Evolutionary conservation across 2,113 vertebrate species (phyloP).

Genomic region (Callopanchax toddi): DNA sequence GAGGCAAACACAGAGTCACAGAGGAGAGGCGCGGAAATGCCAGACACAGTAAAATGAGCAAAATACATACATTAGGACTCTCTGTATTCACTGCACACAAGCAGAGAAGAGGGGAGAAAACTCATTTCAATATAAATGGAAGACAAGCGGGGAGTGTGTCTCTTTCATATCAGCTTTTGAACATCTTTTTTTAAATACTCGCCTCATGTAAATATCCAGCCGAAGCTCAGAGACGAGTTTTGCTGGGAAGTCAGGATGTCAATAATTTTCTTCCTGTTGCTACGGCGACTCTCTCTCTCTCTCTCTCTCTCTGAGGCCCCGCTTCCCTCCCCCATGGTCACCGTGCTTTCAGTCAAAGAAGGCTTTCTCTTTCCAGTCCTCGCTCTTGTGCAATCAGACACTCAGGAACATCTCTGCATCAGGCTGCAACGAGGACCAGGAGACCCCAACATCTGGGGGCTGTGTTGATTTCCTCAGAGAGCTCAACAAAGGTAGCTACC

Average conservation of each 20-base stretch:
- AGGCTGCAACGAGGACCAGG: slow-evolving; percentile 55
- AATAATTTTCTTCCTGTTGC: slow-evolving; percentile 81
- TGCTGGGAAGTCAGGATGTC: slow-evolving; percentile 80
- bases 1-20: slow-evolving; percentile 79
- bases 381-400: slow-evolving; percentile 80
- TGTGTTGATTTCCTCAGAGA: slow-evolving; percentile 72
- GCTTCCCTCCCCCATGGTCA: slow-evolving; percentile 78
- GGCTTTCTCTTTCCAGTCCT: slow-evolving; percentile 73
- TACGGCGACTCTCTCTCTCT: slow-evolving; percentile 76
- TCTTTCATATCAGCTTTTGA: slow-evolving; percentile 78
- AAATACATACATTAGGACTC: slow-evolving; percentile 84
- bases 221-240: slow-evolving; percentile 71
- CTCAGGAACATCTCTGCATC: slow-evolving; percentile 75
- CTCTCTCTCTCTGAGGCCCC: slow-evolving; percentile 54
- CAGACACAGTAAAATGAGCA: slow-evolving; percentile 82
- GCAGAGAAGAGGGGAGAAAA: slow-evolving; percentile 65
- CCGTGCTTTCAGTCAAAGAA: slow-evolving; percentile 73
- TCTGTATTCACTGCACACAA: slow-evolving; percentile 72
- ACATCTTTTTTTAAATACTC: slow-evolving; percentile 67
- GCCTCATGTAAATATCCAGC: slow-evolving; percentile 74
- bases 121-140: slow-evolving; percentile 87
- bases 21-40: slow-evolving; percentile 70
- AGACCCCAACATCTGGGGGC: slow-evolving; percentile 74
- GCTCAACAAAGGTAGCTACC: slow-evolving; percentile 66
- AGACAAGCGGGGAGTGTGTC: slow-evolving; percentile 75